These are phyloP conservation scores for Amphiprion clarkii DNA, from an alignment of 2,797 vertebrate genomes.

Conservation along the genomic window DNA sequence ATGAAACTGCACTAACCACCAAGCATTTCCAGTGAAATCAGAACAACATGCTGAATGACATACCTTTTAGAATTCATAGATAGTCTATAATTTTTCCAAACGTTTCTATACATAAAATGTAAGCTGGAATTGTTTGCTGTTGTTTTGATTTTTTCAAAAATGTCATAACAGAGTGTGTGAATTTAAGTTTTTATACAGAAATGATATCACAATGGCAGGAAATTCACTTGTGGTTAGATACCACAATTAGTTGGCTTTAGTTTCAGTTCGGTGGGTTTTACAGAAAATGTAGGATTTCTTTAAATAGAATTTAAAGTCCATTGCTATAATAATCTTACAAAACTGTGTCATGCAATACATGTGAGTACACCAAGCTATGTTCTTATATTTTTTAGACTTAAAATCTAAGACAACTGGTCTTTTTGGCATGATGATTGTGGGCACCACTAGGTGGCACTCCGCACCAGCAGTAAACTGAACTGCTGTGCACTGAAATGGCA, in stretches of 20 bases:
- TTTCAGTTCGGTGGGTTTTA: conserved; percentile 50
- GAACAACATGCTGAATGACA: neutral
- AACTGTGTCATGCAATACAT: neutral
- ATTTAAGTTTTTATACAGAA: conserved; percentile 20
- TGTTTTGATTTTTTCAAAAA: neutral
- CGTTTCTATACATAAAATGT: neutral
- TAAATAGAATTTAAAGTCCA: neutral
- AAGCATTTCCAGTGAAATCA: conserved; percentile 21
- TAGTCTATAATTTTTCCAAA: neutral
- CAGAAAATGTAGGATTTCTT: neutral
- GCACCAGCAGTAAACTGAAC: conserved; percentile 25
- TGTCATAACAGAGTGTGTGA: neutral
- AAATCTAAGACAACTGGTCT: neutral
- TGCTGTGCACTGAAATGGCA: neutral
- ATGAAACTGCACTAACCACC: conserved; percentile 17
- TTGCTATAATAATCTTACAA: neutral
- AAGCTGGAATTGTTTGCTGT: neutral
- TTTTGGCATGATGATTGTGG: neutral
- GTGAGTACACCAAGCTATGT: neutral
- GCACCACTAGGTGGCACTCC: conserved; percentile 75
- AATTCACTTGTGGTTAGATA: conserved; percentile 36
- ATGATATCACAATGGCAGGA: conserved; percentile 42
- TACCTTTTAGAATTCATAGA: neutral
- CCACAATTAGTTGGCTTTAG: neutral
- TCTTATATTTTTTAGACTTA: neutral